Conservation (phyloP, 2,113 vertebrate species). For the Scortum barcoo region DNA sequence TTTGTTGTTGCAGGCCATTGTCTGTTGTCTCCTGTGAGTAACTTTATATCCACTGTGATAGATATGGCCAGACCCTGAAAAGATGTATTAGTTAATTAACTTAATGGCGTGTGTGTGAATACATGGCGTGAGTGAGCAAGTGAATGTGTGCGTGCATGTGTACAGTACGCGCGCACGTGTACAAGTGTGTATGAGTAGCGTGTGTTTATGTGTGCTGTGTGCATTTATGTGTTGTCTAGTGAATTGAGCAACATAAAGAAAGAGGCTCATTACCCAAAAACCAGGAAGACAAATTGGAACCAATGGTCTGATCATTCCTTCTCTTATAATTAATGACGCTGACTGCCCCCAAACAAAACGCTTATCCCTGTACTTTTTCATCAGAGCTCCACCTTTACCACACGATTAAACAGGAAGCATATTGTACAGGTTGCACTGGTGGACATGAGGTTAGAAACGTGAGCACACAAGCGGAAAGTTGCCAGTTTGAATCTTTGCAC, state of each 20-base stretch:
- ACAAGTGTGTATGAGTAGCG: not conserved
- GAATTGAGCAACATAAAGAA: slow-evolving; percentile 55
- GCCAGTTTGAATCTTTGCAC: slow-evolving; percentile 8
- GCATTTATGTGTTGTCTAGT: not conserved
- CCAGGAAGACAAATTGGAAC: slow-evolving; percentile 65
- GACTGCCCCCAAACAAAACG: slow-evolving; percentile 6
- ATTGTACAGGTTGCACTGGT: slow-evolving; percentile 8
- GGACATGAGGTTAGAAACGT: not conserved
- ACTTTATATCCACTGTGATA: slow-evolving; percentile 60
- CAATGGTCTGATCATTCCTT: slow-evolving; percentile 57
- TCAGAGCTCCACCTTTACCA: not conserved
- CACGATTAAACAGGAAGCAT: slow-evolving; percentile 8
- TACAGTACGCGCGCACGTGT: slow-evolving; percentile 4
- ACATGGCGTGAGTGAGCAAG: slow-evolving; percentile 10
- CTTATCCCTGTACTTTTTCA: slow-evolving; percentile 15
- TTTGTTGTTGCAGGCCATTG: slow-evolving; percentile 51
- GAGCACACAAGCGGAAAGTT: not conserved
- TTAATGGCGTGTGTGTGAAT: slow-evolving; percentile 46
- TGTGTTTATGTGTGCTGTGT: not conserved
- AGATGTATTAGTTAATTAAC: slow-evolving; percentile 74
- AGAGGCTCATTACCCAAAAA: slow-evolving; percentile 68
- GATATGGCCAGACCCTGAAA: slow-evolving; percentile 26
- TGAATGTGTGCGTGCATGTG: not conserved
- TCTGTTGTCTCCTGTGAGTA: slow-evolving; percentile 47
- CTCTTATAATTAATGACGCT: slow-evolving; percentile 55